Evolutionary conservation across 2,113 vertebrate genomes (phyloP).

Genomic region (Chroicocephalus ridibundus): DNA sequence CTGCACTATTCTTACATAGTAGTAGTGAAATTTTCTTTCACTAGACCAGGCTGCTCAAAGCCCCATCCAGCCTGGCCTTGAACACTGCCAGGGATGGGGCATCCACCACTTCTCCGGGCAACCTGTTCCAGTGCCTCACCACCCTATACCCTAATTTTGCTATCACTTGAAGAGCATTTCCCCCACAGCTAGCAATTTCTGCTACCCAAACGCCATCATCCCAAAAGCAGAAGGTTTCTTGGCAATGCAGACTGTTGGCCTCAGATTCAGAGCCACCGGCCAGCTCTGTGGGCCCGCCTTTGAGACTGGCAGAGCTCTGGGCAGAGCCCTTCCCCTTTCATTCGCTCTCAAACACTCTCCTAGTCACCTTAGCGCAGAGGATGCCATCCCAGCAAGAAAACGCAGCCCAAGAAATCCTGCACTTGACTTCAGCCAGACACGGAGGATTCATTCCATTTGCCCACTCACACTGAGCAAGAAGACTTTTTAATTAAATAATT

Average conservation of each 20-base stretch:
- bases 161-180: background rate
- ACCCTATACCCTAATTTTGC: background rate
- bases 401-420: background rate
- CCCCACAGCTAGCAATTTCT: background rate
- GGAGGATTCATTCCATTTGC: background rate
- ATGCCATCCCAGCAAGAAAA: background rate
- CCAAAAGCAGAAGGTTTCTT: background rate
- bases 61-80: background rate
- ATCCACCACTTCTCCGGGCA: background rate
- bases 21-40: background rate
- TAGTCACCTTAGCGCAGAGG: background rate
- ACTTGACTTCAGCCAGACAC: background rate
- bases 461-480: background rate
- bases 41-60: background rate
- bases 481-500: background rate
- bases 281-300: background rate
- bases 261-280: background rate
- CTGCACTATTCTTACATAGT: accelerated
- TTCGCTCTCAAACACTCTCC: background rate
- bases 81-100: background rate
- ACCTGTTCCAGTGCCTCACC: background rate
- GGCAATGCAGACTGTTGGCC: background rate
- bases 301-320: background rate
- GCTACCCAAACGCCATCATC: background rate
- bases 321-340: background rate